phyloP scores from a whole-genome alignment of 2,888 invertebrate genomes.

The Bellardia pandia region DNA sequence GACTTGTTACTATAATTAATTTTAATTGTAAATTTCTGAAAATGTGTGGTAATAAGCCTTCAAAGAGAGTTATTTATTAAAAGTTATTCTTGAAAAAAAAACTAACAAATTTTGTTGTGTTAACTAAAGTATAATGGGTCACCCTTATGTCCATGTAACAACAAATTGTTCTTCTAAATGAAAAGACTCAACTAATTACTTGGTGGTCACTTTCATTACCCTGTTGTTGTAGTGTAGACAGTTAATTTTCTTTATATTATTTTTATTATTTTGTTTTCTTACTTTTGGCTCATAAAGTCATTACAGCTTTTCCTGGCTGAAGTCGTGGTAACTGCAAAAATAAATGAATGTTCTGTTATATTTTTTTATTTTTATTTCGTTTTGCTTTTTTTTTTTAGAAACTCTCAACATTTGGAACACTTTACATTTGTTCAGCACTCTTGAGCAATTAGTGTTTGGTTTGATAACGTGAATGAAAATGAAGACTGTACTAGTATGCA shows the following conservation, averaged over 20 bases:
- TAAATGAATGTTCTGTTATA: slow-evolving; percentile 34
- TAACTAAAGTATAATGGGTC: background rate
- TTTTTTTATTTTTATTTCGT: slow-evolving; percentile 17
- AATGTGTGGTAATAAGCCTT: no score
- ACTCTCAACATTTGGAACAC: slow-evolving; percentile 37
- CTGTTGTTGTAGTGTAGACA: slow-evolving; percentile 45
- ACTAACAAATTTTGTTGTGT: no score
- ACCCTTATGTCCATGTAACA: background rate
- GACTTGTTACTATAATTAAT: no score
- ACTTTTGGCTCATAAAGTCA: slow-evolving; percentile 52
- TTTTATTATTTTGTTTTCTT: background rate
- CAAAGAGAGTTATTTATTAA: no score
- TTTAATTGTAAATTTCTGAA: no score
- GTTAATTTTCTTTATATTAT: slow-evolving; percentile 52
- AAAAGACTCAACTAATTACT: slow-evolving; percentile 63
- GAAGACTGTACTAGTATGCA: background rate
- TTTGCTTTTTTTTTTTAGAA: slow-evolving; percentile 1
- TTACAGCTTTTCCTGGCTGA: slow-evolving; percentile 42
- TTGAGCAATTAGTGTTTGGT: slow-evolving; percentile 66
- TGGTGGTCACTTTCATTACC: slow-evolving; percentile 60
- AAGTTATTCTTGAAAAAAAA: no score
- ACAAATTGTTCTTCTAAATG: slow-evolving; percentile 33
- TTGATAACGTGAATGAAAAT: slow-evolving; percentile 49
- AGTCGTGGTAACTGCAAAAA: slow-evolving; percentile 37
- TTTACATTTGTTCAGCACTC: slow-evolving; percentile 44